Evolutionary conservation across 2,888 invertebrate species (phyloP).

Genomic region (Pandemis corylana): DNA sequence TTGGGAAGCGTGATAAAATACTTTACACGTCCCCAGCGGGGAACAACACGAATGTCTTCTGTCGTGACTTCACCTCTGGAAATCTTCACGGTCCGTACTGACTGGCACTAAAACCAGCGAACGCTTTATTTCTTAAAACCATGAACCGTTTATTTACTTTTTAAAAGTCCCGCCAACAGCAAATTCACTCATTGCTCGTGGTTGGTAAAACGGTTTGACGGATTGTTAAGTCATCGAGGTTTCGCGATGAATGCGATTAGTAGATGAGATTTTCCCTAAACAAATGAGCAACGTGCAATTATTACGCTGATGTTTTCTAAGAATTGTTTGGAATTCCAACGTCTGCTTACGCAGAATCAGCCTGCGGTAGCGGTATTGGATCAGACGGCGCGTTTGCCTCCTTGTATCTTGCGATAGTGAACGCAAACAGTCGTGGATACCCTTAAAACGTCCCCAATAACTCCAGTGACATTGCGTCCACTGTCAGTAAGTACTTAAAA

Average conservation of each 20-base stretch:
- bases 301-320: slow-evolving; percentile 19
- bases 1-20: slow-evolving; percentile 46
- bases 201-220: background rate
- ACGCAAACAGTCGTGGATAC: slow-evolving; percentile 49
- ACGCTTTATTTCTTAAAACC: slow-evolving; percentile 32
- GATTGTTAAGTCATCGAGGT: background rate
- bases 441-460: slow-evolving; percentile 67
- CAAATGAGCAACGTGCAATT: background rate
- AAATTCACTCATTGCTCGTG: background rate
- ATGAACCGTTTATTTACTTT: slow-evolving; percentile 17
- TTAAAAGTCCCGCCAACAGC: background rate
- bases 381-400: slow-evolving; percentile 28
- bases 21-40: slow-evolving; percentile 56
- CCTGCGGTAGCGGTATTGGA: slow-evolving; percentile 20
- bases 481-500: slow-evolving; percentile 27
- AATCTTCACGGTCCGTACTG: slow-evolving; percentile 43
- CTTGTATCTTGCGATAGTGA: slow-evolving; percentile 28
- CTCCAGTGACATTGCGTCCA: slow-evolving; percentile 69
- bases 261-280: slow-evolving; percentile 15
- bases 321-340: slow-evolving; percentile 26
- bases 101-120: slow-evolving; percentile 27
- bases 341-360: slow-evolving; percentile 14
- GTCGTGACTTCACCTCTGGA: slow-evolving; percentile 58
- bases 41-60: slow-evolving; percentile 59
- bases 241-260: background rate